These are phyloP conservation scores for Phaedon cochleariae DNA, from an alignment of 2,888 invertebrate species.

Conservation along the genomic window DNA sequence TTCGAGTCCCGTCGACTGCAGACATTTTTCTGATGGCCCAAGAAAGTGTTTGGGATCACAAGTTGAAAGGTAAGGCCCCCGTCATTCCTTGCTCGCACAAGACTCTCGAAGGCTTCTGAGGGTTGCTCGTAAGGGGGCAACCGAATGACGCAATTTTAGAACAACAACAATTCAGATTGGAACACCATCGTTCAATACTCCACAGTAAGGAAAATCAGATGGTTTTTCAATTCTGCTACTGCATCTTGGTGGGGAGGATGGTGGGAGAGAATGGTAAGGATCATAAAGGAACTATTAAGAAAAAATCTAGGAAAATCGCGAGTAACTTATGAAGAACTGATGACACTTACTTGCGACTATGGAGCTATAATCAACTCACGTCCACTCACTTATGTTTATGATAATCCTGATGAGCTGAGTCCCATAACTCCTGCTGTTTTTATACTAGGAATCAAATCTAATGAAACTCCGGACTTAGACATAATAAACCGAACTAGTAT, in stretches of 20 bases:
- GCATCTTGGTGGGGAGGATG: constrained; percentile 21
- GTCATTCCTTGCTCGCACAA: too few relatives aligned
- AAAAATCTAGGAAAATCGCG: constrained; percentile 10
- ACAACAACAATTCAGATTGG: too few relatives aligned
- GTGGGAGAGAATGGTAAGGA: constrained; percentile 15
- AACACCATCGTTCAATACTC: constrained; percentile 32
- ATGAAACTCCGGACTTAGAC: neutral
- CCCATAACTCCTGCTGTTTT: neutral
- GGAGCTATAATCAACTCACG: constrained; percentile 15
- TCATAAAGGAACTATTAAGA: constrained; percentile 19
- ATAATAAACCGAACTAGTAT: constrained; percentile 1
- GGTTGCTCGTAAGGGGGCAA: too few relatives aligned
- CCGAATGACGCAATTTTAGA: too few relatives aligned
- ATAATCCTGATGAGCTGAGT: constrained; percentile 7
- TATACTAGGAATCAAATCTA: neutral
- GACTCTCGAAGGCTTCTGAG: too few relatives aligned
- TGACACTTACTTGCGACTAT: constrained; percentile 21
- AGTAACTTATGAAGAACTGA: constrained; percentile 13
- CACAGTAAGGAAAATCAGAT: constrained; percentile 34
- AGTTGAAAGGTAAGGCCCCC: too few relatives aligned
- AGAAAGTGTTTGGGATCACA: too few relatives aligned
- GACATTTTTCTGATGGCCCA: too few relatives aligned
- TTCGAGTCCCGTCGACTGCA: too few relatives aligned
- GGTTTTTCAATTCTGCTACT: constrained; percentile 48
- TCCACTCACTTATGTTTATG: constrained; percentile 16